Evolutionary conservation across 2,113 vertebrate genomes (phyloP), one percentile per base, ranked within the genome.

Genomic region (Psittacus erithacus): DNA sequence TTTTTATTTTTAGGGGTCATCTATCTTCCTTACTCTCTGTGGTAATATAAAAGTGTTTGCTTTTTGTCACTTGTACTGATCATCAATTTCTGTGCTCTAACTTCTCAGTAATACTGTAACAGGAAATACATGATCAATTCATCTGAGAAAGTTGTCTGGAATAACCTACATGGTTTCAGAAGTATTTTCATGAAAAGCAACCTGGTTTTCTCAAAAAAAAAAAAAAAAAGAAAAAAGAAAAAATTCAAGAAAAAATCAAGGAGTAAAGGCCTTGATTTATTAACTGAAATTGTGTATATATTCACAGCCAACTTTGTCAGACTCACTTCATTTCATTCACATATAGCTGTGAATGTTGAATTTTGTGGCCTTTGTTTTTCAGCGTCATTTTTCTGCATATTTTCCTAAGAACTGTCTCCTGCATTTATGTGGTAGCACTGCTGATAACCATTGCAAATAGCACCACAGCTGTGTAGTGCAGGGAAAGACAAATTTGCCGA

Each of bases 361-460:
- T 93, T 96, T 90, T 94, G 93, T 16, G 27, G 82, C 64, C 69
- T 95, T 55, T 93, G 81, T 64, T 91, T 82, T 90, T 79, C 67
- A 69, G 24, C 73, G 71, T 64, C 1, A 70, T 86, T 93, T 78
- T 93, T 57, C 85, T 95, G 76, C 82, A 74, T 90, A 33, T 90
- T 89, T 94, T 81, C 49, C 57, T 47, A 68, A 55, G 68, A 97
- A 93, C 95, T 27, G 39, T 74, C 73, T 94, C 73, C 46, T 92
- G 93, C 86, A 95, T 95, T 97, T 94, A 90, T 1, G 7, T 76
- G 50, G 64, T 13, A 89, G 77, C 38, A n/a, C 31, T 92, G 70
- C 43, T 90, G 88, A 79, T 93, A 90, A 90, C 64, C 88, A 91
- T 62, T 65, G 89, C 70, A 89, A 95, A 97, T 68, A 93, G 50